Conservation (phyloP, 2,888 invertebrate genomes). For the Sinotaia quadrata region DNA sequence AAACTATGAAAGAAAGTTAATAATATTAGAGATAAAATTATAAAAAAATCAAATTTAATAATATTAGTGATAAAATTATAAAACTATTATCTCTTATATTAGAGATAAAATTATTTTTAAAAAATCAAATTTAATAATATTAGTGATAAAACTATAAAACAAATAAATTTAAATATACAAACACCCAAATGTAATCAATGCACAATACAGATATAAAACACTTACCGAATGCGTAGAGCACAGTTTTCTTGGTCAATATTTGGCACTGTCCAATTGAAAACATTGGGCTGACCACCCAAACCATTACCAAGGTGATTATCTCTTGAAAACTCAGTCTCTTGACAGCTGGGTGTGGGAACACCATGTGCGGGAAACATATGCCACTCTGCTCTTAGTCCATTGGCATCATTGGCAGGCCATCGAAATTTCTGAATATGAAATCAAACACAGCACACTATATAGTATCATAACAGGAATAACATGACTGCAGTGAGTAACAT, state of each 20-base stretch:
- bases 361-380: conserved; percentile 63
- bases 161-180: neutral
- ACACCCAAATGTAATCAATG: neutral
- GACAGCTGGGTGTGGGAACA: conserved; percentile 67
- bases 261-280: conserved; percentile 71
- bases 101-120: too few relatives aligned
- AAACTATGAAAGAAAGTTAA: too few relatives aligned
- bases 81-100: too few relatives aligned
- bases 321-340: conserved; percentile 67
- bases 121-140: too few relatives aligned
- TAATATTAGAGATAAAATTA: too few relatives aligned
- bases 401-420: conserved; percentile 42
- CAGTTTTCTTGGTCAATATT: conserved; percentile 63
- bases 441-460: too few relatives aligned
- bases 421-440: conserved; percentile 46
- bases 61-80: too few relatives aligned
- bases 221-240: conserved; percentile 68
- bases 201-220: too few relatives aligned
- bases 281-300: conserved; percentile 62
- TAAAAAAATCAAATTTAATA: too few relatives aligned
- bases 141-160: too few relatives aligned
- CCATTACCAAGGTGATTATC: conserved; percentile 72
- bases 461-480: too few relatives aligned
- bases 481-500: too few relatives aligned
- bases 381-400: conserved; percentile 61